Evolutionary conservation across 2,888 invertebrate species (phyloP), one percentile per base, ranked within the genome.

Genomic region (Oligia fasciuncula): DNA sequence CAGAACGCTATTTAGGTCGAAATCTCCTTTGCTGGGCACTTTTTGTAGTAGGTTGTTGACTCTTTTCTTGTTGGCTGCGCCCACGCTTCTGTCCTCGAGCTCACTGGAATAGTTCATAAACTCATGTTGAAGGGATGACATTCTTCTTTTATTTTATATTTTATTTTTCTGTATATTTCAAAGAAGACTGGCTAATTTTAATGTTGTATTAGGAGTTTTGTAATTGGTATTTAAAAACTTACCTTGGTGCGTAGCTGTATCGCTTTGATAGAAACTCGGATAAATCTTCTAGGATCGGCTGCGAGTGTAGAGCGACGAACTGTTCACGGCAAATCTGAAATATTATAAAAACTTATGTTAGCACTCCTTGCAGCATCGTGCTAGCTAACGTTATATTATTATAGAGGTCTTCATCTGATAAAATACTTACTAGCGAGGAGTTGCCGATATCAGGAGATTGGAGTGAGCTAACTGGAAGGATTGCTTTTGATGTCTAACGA

Each of bases 291-390:
- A 99, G 97, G 88, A 99, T 98, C 0, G 99, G 99, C 93, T 99
- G 98, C 51, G 98, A 98, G 95, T 99, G 99, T 17, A 99, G 97
- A 0, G 98, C 98, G n/a, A 99, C 99, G 96, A 99, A 99, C 94
- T 99, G 99, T 93, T 99, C 98, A n/a, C 99, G 97, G 91, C 99
- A 99, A 84, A 99, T 98, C 98, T 99, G 94, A 40, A 71, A 76
- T 49, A 49, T 49, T 14, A 49, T 49, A 49, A 49, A 66, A 66
- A 13, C 13, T n/a, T 14, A 5, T 60, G 1, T 60, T 29, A 60
- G 4, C n/a, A 60, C 11, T 9, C 13, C 23, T 60, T 60, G 60
- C 11, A 60, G 60, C 13, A n/a, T 13, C 11, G 60, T 60, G 60
- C 3, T 60, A n/a, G 11, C 17, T 46, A 11, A 46, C 46, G 9